Base-by-base conservation (phyloP, 2,888 invertebrate species). In the Eurois occulta region DNA sequence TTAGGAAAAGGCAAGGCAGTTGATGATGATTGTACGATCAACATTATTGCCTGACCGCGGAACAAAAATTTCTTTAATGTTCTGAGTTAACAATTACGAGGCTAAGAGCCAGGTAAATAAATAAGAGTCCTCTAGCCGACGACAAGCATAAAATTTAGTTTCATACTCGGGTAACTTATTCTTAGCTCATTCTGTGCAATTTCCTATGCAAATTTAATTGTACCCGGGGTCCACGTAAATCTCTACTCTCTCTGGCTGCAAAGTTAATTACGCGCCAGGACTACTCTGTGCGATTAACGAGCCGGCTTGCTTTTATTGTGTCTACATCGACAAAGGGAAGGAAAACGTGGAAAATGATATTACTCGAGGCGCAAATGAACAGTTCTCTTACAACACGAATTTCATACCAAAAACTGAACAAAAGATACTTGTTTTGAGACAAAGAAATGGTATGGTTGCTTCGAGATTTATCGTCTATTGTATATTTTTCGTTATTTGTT, bases 201-300 rank as follows among this genome's bases (percentile, higher is more conserved):
- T 96, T 96, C 95, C 96, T 96, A 96, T 96, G 96, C 96, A 96
- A 96, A 96, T 96, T 96, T 96, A 96, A 96, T 96, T 96, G 96
- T 95, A 92, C 96, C 95, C 95, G 92, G 90, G 94, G 94, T 95
- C 93, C 95, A 93, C 95, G 96, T 96, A 96, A 96, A 96, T 96
- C 96, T 96, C 95, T 93, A 92, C 89, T 90, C 94, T 94, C 94
- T 93, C 94, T 92, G 89, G 92, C 93, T 94, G 95, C 94, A 94
- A 95, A 96, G 95, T 96, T 96, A 96, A 96, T 96, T 96, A 96
- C 95, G 93, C 93, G 91, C 91, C 90, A 89, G 92, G 93, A 92
- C 91, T 92, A 93, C 93, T 94, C 94, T 91, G 91, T 88, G 91
- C 94, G 95, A 96, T 96, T 96, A 96, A 96, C 95, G 93, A 93